Evolutionary conservation across 2,888 invertebrate species (phyloP).

Genomic region (Noctuana brunneofusca): DNA sequence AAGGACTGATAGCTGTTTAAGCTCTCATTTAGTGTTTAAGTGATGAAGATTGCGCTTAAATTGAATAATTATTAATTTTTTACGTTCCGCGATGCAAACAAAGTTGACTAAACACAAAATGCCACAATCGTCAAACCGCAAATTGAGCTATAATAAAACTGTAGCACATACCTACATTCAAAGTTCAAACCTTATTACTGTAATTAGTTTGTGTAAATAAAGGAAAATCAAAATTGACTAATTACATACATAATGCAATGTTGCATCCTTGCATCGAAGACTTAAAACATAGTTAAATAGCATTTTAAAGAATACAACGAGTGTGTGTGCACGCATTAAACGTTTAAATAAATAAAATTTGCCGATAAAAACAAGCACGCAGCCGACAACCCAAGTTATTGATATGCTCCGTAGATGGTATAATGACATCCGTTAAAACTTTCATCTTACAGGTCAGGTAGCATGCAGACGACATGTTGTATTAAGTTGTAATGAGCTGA

Average conservation of each 20-base stretch:
- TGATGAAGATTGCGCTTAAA: too few relatives aligned
- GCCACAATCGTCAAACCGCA: neutral
- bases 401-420: conserved; percentile 29
- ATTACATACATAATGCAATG: too few relatives aligned
- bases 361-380: conserved; percentile 28
- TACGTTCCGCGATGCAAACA: neutral
- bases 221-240: too few relatives aligned
- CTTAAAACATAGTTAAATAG: too few relatives aligned
- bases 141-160: neutral
- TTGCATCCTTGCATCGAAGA: too few relatives aligned
- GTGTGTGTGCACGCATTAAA: conserved; percentile 10
- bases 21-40: too few relatives aligned
- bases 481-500: conserved; percentile 33
- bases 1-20: too few relatives aligned
- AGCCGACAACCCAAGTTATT: conserved; percentile 33
- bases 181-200: too few relatives aligned
- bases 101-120: neutral
- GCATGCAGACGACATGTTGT: conserved; percentile 24
- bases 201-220: too few relatives aligned
- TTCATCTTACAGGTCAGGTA: conserved; percentile 32
- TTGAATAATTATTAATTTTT: neutral
- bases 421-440: conserved; percentile 31
- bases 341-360: conserved; percentile 27
- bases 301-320: conserved; percentile 23
- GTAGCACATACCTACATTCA: too few relatives aligned